Base-by-base conservation (phyloP, 2,797 vertebrate species). In the Sylvilagus floridanus region DNA sequence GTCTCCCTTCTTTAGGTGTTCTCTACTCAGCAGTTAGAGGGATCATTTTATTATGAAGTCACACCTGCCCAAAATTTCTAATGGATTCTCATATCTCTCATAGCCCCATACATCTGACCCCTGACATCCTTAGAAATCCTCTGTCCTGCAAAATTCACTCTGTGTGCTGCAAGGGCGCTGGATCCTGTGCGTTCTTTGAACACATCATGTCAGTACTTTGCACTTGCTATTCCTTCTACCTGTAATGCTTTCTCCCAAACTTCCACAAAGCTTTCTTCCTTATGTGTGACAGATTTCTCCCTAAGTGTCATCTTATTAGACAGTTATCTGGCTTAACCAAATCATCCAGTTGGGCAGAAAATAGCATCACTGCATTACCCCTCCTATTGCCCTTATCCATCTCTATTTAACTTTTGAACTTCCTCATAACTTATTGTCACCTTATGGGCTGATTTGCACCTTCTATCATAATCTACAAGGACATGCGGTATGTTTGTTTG, bases 101-200 rank as follows among this genome's bases (percentile, higher is more conserved):
- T 16, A 42, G 28, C n/a, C 42, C 19, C n/a, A 60, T 7, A 1
- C 63, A n/a, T 65, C 28, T 72, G 12, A 5, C 10, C 3, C 6
- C 7, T 26, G 6, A 5, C 3, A 3, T 21, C 50, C 47, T 87
- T 84, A 37, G 16, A 7, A 50, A n/a, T 21, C 35, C 63, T 7
- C 2, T 47, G n/a, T 65, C 24, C 52, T 86, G 60, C 7, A 69
- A 63, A 91, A 68, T 60, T 85, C 32, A 62, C 21, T 94, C 57
- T 47, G 7, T 30, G 1, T 75, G 22, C 37, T 60, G 0, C 21
- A 21, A 1, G 63, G 14, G n/a, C 37, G 9, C 0, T 3, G 6
- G 4, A 7, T 52, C 35, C 22, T 68, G 5, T 72, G 2, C 30
- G 12, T 76, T 87, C 35, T 72, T 68, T 37, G 22, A 57, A 76